These are phyloP conservation scores for Aphidius gifuensis DNA, from an alignment of 1,140 invertebrate species.

Conservation along the genomic window DNA sequence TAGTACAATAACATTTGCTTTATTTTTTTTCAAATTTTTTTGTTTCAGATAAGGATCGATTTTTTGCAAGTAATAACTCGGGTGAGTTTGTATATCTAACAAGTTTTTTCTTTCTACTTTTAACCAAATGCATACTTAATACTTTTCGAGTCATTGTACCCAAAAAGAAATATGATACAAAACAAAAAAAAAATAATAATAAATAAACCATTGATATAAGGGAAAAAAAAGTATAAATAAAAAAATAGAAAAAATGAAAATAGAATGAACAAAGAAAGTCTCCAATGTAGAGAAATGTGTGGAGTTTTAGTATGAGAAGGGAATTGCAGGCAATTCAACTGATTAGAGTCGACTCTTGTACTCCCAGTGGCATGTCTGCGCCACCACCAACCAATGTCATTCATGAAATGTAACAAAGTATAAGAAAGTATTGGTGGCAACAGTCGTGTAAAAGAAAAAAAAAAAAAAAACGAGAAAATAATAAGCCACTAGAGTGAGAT, in stretches of 20 bases:
- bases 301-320: slow-evolving; percentile 37
- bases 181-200: neutral
- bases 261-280: neutral
- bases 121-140: neutral
- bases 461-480: too few species aligned
- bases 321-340: slow-evolving; percentile 50
- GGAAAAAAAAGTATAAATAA: slow-evolving; percentile 3
- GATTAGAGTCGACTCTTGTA: slow-evolving; percentile 47
- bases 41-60: slow-evolving; percentile 55
- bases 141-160: neutral
- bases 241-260: neutral
- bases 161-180: neutral
- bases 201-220: neutral
- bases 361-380: slow-evolving; percentile 36
- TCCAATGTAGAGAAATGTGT: slow-evolving; percentile 3
- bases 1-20: neutral
- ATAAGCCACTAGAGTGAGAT: too few species aligned
- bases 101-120: slow-evolving; percentile 29
- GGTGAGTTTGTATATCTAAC: slow-evolving; percentile 52
- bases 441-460: neutral
- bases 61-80: slow-evolving; percentile 52
- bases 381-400: slow-evolving; percentile 23
- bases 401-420: slow-evolving; percentile 8
- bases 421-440: neutral
- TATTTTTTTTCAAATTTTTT: slow-evolving; percentile 18